Evolutionary conservation across 2,113 vertebrate species (phyloP), one percentile per base, ranked within the genome.

Genomic region (Silurus glanis): DNA sequence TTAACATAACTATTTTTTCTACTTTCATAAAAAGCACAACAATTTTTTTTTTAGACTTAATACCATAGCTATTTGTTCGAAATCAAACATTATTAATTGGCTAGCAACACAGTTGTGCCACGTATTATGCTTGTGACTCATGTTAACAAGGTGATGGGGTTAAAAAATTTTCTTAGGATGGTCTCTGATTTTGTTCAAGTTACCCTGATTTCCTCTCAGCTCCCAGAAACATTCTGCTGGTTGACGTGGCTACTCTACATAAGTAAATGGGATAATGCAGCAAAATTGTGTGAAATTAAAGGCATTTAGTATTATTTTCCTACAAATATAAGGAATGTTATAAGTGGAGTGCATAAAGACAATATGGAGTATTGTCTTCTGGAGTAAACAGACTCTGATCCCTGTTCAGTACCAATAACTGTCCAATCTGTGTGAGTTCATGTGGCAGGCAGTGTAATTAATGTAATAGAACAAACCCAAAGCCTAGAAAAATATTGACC

Each of bases 401-500:
- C 19, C 53, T 28, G 74, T 37, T 12, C 28, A 64, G 58, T 64
- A 58, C n/a, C 21, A 74, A 49, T 64, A 47, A 82, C 12, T 47
- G 23, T 59, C 71, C 28, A 59, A 79, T 59, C 45, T 71, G n/a
- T 53, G 62, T 86, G 21, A 86, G 67, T 88, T 83, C 47, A 83
- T 72, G 53, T 16, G 58, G 51, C n/a, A 51, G 69, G 37, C 47
- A 14, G 19, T 58, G n/a, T 82, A 55, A 58, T 66, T 85, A 74
- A 80, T 55, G 61, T 78, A 74, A 45, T 83, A 81, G 66, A 56
- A 75, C 79, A 49, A 16, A 74, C 81, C 66, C 84, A 88, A 83
- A 37, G 47, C 62, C 74, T 83, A 72, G 47, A 83, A 79, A 37
- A 83, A 85, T 64, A 28, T 49, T 62, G 56, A 62, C 71, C 55